Base-by-base conservation (phyloP, 2,113 vertebrate species). In the Tachysurus vachellii region DNA sequence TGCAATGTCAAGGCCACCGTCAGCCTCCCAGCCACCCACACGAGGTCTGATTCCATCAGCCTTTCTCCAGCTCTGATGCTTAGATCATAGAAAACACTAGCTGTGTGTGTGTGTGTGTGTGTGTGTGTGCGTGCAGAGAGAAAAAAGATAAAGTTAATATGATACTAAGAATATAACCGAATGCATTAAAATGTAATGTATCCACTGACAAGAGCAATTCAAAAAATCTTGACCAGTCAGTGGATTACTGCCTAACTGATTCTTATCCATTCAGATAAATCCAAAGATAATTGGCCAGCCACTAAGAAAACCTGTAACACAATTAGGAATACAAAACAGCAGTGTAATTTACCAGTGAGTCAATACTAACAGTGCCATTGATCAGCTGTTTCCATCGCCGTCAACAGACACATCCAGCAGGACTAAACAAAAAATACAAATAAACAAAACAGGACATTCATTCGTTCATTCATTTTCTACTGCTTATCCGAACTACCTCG, bases 1-100 rank as follows among this genome's bases (percentile, higher is more conserved):
- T 85, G 85, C 82, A 85, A 59, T 86, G 87, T 81, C 80, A 9
- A 86, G 84, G 62, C 84, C 87, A 80, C 84, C 76, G 81, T 86
- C 83, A 85, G 57, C 75, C 61, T 84, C 79, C 62, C 71, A 26
- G 19, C 57, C 53, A 61, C 85, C 66, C 70, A 53, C 87, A 76
- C 68, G 28, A 68, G 47, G 73, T 56, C 53, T 42, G 84, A 84
- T 88, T 88, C 53, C 81, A 90, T 88, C 80, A 83, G 66, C 84
- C 75, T 56, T 68, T 21, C 62, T 64, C 64, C 50, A 81, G 36
- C 77, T 42, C 61, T 82, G 56, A 73, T 50, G 36, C 57, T 77
- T 77, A 26, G 59, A 77, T 53, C 85, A 70, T 36, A 57, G 28
- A 80, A 86, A 64, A 44, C 68, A 61, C 88, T 66, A 53, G 59